These are phyloP conservation scores for Pantherophis guttatus DNA, from an alignment of 2,113 vertebrate genomes.

Conservation along the genomic window DNA sequence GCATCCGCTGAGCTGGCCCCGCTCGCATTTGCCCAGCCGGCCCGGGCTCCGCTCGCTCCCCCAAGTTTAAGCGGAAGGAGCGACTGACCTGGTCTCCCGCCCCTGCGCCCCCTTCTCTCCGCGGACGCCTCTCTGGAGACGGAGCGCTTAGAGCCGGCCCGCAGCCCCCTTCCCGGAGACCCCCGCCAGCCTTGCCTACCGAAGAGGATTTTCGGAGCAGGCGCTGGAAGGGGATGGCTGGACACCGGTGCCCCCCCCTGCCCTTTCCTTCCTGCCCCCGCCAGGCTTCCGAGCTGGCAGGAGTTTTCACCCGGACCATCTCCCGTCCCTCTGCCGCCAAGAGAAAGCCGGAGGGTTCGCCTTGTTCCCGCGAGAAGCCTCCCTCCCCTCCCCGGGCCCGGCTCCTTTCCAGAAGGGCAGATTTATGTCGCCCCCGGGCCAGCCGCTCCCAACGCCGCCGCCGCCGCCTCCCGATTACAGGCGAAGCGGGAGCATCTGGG, in stretches of 20 bases:
- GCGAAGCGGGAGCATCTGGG: conserved; percentile 93
- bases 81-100: neutral
- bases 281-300: neutral
- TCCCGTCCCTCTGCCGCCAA: too few relatives aligned
- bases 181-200: neutral
- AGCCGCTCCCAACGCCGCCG: conserved; percentile 57
- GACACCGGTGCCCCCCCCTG: too few relatives aligned
- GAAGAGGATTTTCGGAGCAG: too few relatives aligned
- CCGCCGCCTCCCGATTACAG: conserved; percentile 74
- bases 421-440: conserved; percentile 76
- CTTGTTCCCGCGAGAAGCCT: neutral
- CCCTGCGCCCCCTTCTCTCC: neutral
- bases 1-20: neutral
- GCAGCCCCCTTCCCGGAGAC: neutral
- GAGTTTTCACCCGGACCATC: neutral
- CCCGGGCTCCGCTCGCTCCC: neutral
- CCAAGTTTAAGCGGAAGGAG: neutral
- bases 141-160: neutral
- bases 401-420: conserved; percentile 71
- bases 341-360: too few relatives aligned
- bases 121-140: neutral
- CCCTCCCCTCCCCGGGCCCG: neutral
- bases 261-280: neutral
- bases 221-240: too few relatives aligned
- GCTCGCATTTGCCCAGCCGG: neutral